Evolutionary conservation across 1,140 invertebrate genomes (phyloP), one percentile per base, ranked within the genome.

Genomic region (Bombus consobrinus): DNA sequence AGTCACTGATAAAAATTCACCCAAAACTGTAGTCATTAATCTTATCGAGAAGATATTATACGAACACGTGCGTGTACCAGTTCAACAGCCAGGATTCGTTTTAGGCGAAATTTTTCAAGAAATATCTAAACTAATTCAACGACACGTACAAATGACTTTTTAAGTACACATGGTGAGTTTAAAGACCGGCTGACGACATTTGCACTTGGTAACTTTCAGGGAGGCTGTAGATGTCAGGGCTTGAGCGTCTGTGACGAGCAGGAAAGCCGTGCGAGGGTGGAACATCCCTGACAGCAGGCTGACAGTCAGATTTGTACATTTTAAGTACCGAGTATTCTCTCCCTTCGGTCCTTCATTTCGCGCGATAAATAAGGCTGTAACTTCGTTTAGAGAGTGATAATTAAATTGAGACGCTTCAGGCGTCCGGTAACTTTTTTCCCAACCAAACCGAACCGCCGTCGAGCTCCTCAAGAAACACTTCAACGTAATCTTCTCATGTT

Each of bases 251-350:
- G 86, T 83, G 90, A 84, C 68, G 90, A 82, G 76, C 69, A 85
- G 81, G 86, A 79, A 89, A 85, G 89, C 86, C 76, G 84, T 75
- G 77, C 77, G 77, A 84, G 88, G 89, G 90, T 88, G 85, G 83
- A 89, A 89, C 84, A 73, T 79, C 84, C 87, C 22, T 87, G 92
- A 93, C 91, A 81, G 81, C 47, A 87, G 88, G 89, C 87, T 92
- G 92, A 93, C 92, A 92, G 86, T 85, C 86, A 89, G 89, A 92
- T 92, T 93, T 93, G 89, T 92, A 92, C 91, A 87, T 90, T 87
- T 90, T 91, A 90, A 87, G 90, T 85, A 88, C 82, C 82, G 87
- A 85, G 79, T 69, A 83, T 83, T 86, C 83, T 86, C 76, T 87
- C 85, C 78, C 88, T 78, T 89, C 77, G 73, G 86, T 62, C 89